Evolutionary conservation across 2,888 invertebrate genomes (phyloP).

Genomic region (Drosophila cracens): DNA sequence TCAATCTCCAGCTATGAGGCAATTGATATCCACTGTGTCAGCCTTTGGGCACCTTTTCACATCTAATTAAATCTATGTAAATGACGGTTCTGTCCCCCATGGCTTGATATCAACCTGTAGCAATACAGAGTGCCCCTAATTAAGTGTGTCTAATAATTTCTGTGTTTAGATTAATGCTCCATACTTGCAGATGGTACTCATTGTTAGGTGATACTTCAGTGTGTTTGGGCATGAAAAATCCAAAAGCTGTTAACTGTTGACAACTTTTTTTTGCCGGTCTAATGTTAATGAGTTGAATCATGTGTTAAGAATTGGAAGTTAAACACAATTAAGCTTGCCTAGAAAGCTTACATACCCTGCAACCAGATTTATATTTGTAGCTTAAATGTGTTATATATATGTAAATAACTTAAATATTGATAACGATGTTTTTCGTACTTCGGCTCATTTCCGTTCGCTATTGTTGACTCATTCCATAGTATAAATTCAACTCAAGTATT

Average conservation of each 20-base stretch:
- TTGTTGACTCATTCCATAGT: constrained; percentile 18
- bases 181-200: constrained; percentile 9
- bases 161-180: constrained; percentile 9
- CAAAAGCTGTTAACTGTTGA: constrained; percentile 30
- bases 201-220: constrained; percentile 1
- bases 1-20: not conserved
- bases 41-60: constrained; percentile 1
- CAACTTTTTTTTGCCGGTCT: not conserved
- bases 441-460: too few species aligned
- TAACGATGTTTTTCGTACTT: too few species aligned
- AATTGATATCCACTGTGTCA: constrained; percentile 31
- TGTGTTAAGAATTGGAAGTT: not conserved
- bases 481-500: not conserved
- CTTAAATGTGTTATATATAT: too few species aligned
- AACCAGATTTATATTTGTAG: too few species aligned
- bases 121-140: not conserved
- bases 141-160: not conserved
- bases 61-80: constrained; percentile 25
- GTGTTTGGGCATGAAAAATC: not conserved
- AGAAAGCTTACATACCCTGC: not conserved
- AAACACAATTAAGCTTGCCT: not conserved
- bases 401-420: too few species aligned
- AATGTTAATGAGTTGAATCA: constrained; percentile 40
- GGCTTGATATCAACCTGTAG: constrained; percentile 4
- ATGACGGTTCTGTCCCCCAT: not conserved